These are phyloP conservation scores for Ecdyonurus torrentis DNA, from an alignment of 2,888 invertebrate genomes.

Conservation along the genomic window DNA sequence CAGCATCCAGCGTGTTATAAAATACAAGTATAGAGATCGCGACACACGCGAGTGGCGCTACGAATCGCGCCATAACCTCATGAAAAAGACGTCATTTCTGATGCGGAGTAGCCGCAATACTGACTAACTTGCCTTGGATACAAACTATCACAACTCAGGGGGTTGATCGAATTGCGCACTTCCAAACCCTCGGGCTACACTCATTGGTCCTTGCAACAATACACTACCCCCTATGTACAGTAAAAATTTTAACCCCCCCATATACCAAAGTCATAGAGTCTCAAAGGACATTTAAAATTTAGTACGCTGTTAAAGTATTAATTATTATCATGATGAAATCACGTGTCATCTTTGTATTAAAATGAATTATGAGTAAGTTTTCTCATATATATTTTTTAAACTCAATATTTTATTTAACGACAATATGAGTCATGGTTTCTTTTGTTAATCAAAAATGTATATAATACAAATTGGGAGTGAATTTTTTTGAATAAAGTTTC, in stretches of 20 bases:
- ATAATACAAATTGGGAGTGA: no score
- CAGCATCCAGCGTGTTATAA: conserved; percentile 30
- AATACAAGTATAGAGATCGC: conserved; percentile 26
- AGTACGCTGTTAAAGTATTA: not conserved
- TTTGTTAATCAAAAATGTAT: no score
- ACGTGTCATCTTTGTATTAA: no score
- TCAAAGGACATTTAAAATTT: not conserved
- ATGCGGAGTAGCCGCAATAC: not conserved
- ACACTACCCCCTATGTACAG: not conserved
- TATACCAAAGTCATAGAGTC: not conserved
- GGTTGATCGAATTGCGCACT: not conserved
- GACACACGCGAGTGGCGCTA: not conserved
- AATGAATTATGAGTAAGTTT: no score
- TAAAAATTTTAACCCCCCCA: no score
- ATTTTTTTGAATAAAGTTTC: no score
- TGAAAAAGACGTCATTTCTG: not conserved
- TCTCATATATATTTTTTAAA: no score
- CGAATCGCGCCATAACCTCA: not conserved
- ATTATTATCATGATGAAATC: not conserved
- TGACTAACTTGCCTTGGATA: no score
- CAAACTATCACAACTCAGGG: no score
- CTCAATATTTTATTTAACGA: no score
- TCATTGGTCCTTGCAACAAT: not conserved
- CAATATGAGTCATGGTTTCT: no score
- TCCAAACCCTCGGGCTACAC: not conserved